Evolutionary conservation across 1,140 invertebrate species (phyloP), one percentile per base, ranked within the genome.

Genomic region (Trichomalopsis sarcophagae): DNA sequence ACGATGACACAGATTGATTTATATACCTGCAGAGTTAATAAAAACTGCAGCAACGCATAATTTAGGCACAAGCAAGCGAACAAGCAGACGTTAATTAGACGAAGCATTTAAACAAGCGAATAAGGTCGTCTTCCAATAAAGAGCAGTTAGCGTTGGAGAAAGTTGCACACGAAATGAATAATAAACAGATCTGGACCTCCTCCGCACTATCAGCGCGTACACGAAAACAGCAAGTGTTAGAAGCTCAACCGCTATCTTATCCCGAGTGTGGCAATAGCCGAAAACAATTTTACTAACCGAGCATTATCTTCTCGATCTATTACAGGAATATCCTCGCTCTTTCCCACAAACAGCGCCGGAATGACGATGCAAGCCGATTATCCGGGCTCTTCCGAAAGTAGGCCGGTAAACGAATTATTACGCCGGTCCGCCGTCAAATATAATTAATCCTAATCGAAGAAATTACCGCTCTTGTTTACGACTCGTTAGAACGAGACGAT

Each of bases 361-460:
- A 55, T 55, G 14, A 55, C 50, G 50, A 55, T 55, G 50, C 50
- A 17, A 55, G 17, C 50, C 11, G 50, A 55, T 55, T 17, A 17
- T 21, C 14, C 13, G 13, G 13, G 4, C 13, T 55, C 50, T 17
- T 10, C 50, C 21, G 3, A 62, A 62, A 62, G 17, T 62, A 21
- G 55, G 55, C 84, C 79, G 88, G 87, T 89, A 88, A 89, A 87
- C 75, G 86, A 85, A 90, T 88, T 88, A 87, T n/a, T 21, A 86
- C 87, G 69, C 4, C 21, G 17, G 6, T 17, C 79, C 83, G 40
- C 62, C 88, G 86, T 89, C 90, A 88, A 89, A 89, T 86, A 89
- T 86, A 90, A 90, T 91, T 90, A 90, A 86, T 84, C 86, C 74
- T 79, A 80, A 76, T 87, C 83, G 75, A 84, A 84, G 82, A 66